These are phyloP conservation scores for Odontothrips loti DNA, from an alignment of 2,888 invertebrate species.

Conservation along the genomic window DNA sequence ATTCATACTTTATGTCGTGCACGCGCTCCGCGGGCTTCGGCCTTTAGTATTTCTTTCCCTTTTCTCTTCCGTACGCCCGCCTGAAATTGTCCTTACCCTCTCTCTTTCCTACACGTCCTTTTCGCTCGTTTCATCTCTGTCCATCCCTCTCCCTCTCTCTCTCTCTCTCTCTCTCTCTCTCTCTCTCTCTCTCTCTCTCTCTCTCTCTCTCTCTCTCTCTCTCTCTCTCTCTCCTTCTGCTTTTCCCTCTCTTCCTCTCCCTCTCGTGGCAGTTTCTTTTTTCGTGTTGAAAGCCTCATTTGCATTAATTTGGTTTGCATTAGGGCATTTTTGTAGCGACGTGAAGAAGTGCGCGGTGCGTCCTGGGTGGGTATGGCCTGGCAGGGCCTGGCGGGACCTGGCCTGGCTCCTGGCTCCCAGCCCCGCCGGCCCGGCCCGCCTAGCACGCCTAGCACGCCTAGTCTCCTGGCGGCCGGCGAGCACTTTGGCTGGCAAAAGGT, in stretches of 20 bases:
- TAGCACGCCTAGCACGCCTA: no score
- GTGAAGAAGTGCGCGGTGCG: constrained; percentile 11
- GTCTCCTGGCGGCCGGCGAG: neutral
- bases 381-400: neutral
- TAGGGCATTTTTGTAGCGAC: constrained; percentile 17
- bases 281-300: constrained; percentile 20
- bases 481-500: neutral
- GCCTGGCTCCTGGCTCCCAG: neutral
- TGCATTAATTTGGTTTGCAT: constrained; percentile 26
- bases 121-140: no score
- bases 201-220: neutral
- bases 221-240: neutral
- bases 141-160: neutral
- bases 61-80: no score
- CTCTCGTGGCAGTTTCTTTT: neutral
- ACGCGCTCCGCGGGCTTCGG: no score
- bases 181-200: neutral
- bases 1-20: neutral
- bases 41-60: no score
- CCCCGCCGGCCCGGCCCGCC: neutral
- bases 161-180: neutral
- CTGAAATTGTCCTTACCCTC: no score
- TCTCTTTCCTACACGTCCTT: no score
- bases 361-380: neutral
- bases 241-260: neutral